Evolutionary conservation across 2,888 invertebrate genomes (phyloP).

Genomic region (Cremastinae sp.): DNA sequence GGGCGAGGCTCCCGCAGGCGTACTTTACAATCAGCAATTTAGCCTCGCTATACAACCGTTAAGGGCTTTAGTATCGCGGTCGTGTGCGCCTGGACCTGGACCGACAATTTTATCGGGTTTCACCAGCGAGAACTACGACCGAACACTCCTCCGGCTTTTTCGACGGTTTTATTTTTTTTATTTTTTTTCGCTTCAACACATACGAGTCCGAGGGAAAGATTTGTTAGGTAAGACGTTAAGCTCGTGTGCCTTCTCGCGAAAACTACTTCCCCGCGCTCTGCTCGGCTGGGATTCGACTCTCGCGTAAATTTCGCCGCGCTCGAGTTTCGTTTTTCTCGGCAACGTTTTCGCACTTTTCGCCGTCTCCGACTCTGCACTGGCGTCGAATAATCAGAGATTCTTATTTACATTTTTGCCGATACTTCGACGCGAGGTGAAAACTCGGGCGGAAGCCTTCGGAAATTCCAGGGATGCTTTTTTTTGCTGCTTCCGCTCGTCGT

Average conservation of each 20-base stretch:
- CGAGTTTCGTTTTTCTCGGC: neutral
- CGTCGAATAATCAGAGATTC: too few relatives aligned
- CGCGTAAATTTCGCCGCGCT: neutral
- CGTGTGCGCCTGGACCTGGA: constrained; percentile 21
- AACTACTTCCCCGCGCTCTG: constrained; percentile 34
- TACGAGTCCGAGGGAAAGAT: neutral
- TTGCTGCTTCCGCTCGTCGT: constrained; percentile 13
- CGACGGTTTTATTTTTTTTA: neutral
- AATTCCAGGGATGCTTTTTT: constrained; percentile 18
- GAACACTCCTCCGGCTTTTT: constrained; percentile 9
- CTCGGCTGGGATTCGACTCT: constrained; percentile 27
- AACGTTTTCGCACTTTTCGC: neutral
- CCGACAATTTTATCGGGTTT: constrained; percentile 54
- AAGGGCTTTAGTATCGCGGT: constrained; percentile 53
- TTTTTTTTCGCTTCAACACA: neutral
- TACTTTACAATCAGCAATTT: constrained; percentile 61
- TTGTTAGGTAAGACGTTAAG: constrained; percentile 8
- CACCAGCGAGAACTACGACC: constrained; percentile 28
- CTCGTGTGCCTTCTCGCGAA: constrained; percentile 23
- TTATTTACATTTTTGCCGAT: too few relatives aligned
- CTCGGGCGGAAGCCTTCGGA: constrained; percentile 7
- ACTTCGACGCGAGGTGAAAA: constrained; percentile 3
- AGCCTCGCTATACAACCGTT: constrained; percentile 52
- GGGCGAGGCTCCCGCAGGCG: constrained; percentile 37
- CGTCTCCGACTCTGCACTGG: neutral